Base-by-base conservation (phyloP, 2,888 invertebrate genomes). In the Volucella inanis region DNA sequence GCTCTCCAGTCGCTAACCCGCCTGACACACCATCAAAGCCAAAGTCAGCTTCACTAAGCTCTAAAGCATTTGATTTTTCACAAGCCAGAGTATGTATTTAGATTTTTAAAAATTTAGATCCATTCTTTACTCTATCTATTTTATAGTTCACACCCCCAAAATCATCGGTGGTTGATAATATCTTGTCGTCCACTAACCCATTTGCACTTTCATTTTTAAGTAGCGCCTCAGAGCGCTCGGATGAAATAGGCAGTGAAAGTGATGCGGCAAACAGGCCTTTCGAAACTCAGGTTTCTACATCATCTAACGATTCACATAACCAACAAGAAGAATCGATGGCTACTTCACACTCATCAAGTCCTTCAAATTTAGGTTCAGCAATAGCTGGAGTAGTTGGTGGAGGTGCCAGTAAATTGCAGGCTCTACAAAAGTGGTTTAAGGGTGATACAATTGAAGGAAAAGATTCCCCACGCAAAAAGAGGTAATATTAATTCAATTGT, bases 321-420 rank as follows among this genome's bases (percentile, higher is more conserved):
- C 88, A 87, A 57, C 82, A 75, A 59, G 76, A 80, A 8, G 71
- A 78, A 14, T 75, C 71, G n/a, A 80, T 85, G 76, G 82, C 67
- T 14, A 82, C 77, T 39, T 87, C 88, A 8, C 87, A 87, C 47
- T 87, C 80, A n/a, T 87, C 88, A 1, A 89, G 87, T 87, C 89
- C 88, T 75, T 87, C 89, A 18, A 91, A 92, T 82, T 89, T 92
- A 38, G 91, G 92, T 10, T 91, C 91, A 0, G 92, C 92, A 12
- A 91, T 92, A 59, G 92, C 92, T 1, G 92, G 92, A 0, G 92
- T 92, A 0, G 92, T 92, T 8, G 92, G 92, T 9, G 92, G 92
- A 2, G 91, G 92, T 1, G 92, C 92, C 45, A 92, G 90, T 84
- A 92, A 92, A 79, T 67, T 92, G 38, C 92, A 92, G 87, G 92